Conservation (phyloP, 2,888 invertebrate genomes). For the Ophion slaviceki region DNA sequence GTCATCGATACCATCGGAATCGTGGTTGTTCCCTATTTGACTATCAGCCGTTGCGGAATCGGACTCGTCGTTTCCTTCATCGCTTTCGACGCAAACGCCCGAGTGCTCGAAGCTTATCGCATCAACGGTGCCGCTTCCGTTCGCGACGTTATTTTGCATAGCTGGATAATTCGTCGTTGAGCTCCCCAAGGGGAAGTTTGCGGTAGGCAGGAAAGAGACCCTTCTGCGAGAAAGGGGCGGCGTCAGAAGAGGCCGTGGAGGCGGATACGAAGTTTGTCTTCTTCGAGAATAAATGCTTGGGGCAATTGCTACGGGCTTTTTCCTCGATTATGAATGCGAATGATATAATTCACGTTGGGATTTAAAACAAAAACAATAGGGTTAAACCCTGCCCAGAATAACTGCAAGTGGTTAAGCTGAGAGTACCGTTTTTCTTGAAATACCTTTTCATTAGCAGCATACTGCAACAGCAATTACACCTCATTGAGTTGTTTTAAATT, state of each 20-base stretch:
- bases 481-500: too few species aligned
- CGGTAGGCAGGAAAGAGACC: slow-evolving; percentile 72
- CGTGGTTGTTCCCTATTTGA: slow-evolving; percentile 50
- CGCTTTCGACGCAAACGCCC: slow-evolving; percentile 23
- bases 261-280: slow-evolving; percentile 71
- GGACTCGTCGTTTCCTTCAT: slow-evolving; percentile 21
- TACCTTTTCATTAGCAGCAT: too few species aligned
- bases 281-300: slow-evolving; percentile 64
- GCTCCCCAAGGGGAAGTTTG: neutral
- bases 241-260: slow-evolving; percentile 69
- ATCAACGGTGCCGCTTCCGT: slow-evolving; percentile 53
- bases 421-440: too few species aligned
- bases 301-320: slow-evolving; percentile 5
- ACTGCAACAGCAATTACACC: too few species aligned
- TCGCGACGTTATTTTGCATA: slow-evolving; percentile 69
- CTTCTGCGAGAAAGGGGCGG: slow-evolving; percentile 69
- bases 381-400: too few species aligned
- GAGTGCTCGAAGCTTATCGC: slow-evolving; percentile 52
- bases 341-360: too few species aligned
- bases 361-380: too few species aligned
- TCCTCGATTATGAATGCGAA: neutral
- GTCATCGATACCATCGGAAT: slow-evolving; percentile 49
- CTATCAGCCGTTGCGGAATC: slow-evolving; percentile 9
- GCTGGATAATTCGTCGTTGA: slow-evolving; percentile 14
- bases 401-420: too few species aligned